These are phyloP conservation scores for Clarias platycephalus DNA, from an alignment of 2,797 vertebrate genomes.

Conservation along the genomic window DNA sequence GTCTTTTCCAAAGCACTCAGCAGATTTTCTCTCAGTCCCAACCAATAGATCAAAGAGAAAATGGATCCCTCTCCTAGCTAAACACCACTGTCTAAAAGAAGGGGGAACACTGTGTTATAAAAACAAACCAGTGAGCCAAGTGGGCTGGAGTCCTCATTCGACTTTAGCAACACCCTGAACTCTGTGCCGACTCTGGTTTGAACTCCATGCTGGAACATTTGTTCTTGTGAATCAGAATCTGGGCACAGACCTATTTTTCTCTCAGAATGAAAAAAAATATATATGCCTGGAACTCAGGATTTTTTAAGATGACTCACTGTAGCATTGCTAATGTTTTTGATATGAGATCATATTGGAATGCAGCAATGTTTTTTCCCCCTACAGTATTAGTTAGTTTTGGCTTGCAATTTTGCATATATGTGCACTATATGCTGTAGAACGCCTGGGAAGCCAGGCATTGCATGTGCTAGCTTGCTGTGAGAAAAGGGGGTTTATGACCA, in stretches of 20 bases:
- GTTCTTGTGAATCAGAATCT: constrained; percentile 53
- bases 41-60: constrained; percentile 72
- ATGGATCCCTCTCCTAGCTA: constrained; percentile 68
- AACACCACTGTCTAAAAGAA: constrained; percentile 66
- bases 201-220: constrained; percentile 57
- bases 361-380: background rate
- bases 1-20: constrained; percentile 72
- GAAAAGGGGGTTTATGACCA: constrained; percentile 43
- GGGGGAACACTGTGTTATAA: constrained; percentile 67
- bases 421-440: background rate
- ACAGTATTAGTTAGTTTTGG: constrained; percentile 1
- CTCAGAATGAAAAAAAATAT: constrained; percentile 7
- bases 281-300: constrained; percentile 13
- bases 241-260: constrained; percentile 44
- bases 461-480: constrained; percentile 46
- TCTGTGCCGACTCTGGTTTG: constrained; percentile 56
- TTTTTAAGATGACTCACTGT: constrained; percentile 27
- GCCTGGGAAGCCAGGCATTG: constrained; percentile 21
- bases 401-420: background rate
- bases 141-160: constrained; percentile 66
- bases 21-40: constrained; percentile 67
- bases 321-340: constrained; percentile 29
- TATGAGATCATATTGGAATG: constrained; percentile 11
- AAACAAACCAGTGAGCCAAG: constrained; percentile 66
- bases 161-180: constrained; percentile 64